phyloP scores from a whole-genome alignment of 2,113 vertebrate genomes.

The Willisornis vidua region DNA sequence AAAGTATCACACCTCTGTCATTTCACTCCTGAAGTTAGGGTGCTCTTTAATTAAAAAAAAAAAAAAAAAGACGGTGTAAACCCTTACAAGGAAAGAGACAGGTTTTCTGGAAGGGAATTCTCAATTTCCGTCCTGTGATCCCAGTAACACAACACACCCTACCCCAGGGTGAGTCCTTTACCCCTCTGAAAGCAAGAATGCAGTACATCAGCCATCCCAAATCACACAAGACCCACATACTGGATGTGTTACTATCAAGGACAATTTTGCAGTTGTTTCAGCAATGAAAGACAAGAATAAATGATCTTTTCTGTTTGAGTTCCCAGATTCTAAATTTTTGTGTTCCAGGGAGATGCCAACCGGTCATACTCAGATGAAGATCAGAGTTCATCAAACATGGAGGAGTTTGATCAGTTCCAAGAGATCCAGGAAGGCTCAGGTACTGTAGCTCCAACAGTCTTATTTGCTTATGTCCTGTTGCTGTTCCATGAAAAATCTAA shows the following conservation, averaged over 20 bases:
- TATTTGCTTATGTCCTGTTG: neutral
- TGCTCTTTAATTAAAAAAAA: neutral
- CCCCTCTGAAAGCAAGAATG: neutral
- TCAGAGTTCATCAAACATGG: slow-evolving; percentile 86
- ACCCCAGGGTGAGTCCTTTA: neutral
- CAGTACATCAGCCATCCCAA: neutral
- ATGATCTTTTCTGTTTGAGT: neutral
- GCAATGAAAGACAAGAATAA: neutral
- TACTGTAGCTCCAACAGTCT: slow-evolving; percentile 35
- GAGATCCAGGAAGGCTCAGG: slow-evolving; percentile 84
- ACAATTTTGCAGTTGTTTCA: neutral
- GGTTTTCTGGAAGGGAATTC: neutral
- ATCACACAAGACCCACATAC: neutral
- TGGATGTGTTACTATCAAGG: neutral
- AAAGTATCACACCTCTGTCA: neutral
- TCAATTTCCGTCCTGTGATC: neutral
- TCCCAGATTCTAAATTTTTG: neutral
- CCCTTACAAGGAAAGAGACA: neutral
- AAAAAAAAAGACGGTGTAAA: rapidly evolving
- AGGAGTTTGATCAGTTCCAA: slow-evolving; percentile 88
- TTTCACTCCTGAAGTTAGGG: neutral
- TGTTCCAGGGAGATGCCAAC: slow-evolving; percentile 90
- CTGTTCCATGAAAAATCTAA: neutral
- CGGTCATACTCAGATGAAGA: slow-evolving; percentile 93
- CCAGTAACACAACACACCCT: neutral